A percentile compares a stretch with the other conserved stretches of the same genome.
phyloP scores from a whole-genome alignment of 2,797 vertebrate species.

The Octomys mimax region DNA sequence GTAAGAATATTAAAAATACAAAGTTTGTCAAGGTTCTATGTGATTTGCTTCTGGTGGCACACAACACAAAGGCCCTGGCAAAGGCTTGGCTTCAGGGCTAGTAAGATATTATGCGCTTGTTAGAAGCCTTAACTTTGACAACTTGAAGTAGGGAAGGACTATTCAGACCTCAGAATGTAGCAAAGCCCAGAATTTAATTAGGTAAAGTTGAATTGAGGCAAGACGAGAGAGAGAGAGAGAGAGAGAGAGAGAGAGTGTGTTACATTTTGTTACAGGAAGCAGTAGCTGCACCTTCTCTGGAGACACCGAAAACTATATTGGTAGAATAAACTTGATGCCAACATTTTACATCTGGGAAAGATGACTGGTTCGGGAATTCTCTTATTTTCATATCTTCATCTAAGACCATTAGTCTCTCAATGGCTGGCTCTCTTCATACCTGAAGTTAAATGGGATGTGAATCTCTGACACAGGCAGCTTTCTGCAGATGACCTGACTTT shows the following conservation, averaged over 20 bases:
- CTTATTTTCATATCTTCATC: neutral
- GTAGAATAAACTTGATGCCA: neutral
- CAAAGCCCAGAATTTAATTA: neutral
- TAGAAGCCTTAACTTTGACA: neutral
- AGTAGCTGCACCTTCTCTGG: neutral
- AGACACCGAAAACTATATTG: neutral
- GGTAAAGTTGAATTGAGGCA: neutral
- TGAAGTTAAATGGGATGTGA: conserved; percentile 65
- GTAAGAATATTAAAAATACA: neutral
- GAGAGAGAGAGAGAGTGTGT: neutral
- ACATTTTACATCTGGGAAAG: neutral
- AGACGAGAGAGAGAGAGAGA: neutral
- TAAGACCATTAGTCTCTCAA: conserved; percentile 28
- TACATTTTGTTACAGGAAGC: neutral
- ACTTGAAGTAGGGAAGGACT: neutral
- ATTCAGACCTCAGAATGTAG: neutral
- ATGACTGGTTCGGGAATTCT: neutral
- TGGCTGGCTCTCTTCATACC: conserved; percentile 41
- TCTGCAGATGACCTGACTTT: neutral
- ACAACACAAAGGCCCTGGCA: neutral
- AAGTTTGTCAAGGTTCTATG: neutral
- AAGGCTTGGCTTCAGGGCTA: neutral
- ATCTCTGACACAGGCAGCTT: conserved; percentile 22
- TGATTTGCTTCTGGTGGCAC: neutral
- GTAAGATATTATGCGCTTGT: rapidly evolving